Base-by-base conservation (phyloP, 92 coral and sea anemone species). In the Zoanthus sociatus region DNA sequence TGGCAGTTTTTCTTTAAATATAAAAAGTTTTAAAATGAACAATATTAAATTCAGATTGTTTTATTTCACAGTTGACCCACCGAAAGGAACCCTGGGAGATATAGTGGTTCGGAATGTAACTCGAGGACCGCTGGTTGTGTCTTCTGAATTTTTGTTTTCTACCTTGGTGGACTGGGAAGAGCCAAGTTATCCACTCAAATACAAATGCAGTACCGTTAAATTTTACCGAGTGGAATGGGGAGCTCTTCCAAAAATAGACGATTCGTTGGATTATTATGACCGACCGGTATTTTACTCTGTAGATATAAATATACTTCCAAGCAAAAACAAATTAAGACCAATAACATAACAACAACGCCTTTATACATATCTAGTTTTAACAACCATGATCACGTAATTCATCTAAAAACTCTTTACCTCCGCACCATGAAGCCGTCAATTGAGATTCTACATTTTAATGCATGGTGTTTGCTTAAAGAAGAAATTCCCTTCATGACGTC, bases 101-200 rank as follows among this genome's bases (percentile, higher is more conserved):
- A 60, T 81, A 8, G 73, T 64, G 0, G 76, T 64, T 9, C 60
- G 75, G 44, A 67, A 81, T 46, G 1, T 81, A 81, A 81, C 37
- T 26, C 63, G 45, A 30, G 75, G 85, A 9, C 75, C 75, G 6
- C 17, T 81, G 9, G 76, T 20, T 13, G 44, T 75, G 8, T 46
- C 85, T 18, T n/a, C 51, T 7, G 85, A 67, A 11, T 81, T 64
- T 30, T 50, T 20, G 58, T 81, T 81, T 69, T 81, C 85, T 20
- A 48, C 75, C 14, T 21, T 67, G 46, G 46, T 81, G 76, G 47
- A 47, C 75, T 81, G 85, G 85, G 61, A 81, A 2, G 85, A 64
- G 75, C 85, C 85, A 42, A 26, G 21, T 18, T 81, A 81, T 14
- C 20, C 76, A 6, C 26, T 66, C 46, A 81, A 66, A 47, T 20